Base-by-base conservation (phyloP, 2,888 invertebrate genomes). In the Drosophila subsilvestris region DNA sequence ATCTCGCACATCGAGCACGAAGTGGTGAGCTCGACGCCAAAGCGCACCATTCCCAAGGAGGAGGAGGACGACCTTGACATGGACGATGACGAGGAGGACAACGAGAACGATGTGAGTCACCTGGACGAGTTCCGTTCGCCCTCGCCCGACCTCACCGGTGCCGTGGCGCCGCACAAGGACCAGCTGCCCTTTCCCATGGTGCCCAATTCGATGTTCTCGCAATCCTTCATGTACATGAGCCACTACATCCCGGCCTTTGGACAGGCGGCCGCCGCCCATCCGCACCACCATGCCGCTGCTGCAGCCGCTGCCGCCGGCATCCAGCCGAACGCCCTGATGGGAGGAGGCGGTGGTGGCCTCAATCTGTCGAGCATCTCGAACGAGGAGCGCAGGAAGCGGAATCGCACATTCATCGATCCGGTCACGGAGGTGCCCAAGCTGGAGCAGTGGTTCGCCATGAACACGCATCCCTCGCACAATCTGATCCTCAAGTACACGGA, bases 361-460 rank as follows among this genome's bases (percentile, higher is more conserved):
- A 96, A 95, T 87, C 92, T 96, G 75, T 93, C 94, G 32, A 94
- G 94, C 74, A 93, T 95, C 45, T 94, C 94, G 14, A 95, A 94
- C n/a, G 97, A 98, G 86, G 98, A 98, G 90, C 94, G 98, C 43
- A 95, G 98, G 76, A 98, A 98, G 92, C 95, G 99, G 48, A 99
- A 99, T 92, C 95, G 99, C 79, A 99, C 99, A 47, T 99, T 99
- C 93, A 99, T 99, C 89, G 99, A 99, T 93, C 99, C 99, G 0
- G 97, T 99, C 22, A 98, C 98, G 17, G 99, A 99, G 93, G 98
- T 99, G 63, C 98, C 98, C 20, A 95, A 97, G 74, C 93, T 98
- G 75, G 98, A 98, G 91, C 97, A 97, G 90, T 99, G 99, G 98
- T 99, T 99, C 92, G 95, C 96, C 32, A 96, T 98, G 93, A 99